Evolutionary conservation across 2,888 invertebrate genomes (phyloP).

Genomic region (Mantis religiosa): DNA sequence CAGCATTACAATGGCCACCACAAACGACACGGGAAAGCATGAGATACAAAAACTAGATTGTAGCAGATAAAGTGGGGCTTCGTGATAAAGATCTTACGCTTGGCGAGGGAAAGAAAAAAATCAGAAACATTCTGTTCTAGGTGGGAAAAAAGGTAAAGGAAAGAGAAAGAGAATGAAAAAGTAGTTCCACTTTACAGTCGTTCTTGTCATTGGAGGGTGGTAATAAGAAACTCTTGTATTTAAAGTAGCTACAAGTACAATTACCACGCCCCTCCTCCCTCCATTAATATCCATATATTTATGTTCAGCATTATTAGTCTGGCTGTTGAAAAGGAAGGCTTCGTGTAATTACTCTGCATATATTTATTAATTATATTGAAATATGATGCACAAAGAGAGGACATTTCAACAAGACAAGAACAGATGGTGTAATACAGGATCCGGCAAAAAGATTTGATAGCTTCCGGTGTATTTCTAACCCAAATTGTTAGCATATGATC

Average conservation of each 20-base stretch:
- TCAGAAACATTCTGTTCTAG: not conserved
- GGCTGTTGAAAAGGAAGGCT: not conserved
- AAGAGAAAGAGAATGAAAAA: not conserved
- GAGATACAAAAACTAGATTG: not conserved
- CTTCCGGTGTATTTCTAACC: too few species aligned
- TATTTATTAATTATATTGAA: not conserved
- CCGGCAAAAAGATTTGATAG: too few species aligned
- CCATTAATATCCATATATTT: not conserved
- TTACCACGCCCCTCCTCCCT: not conserved
- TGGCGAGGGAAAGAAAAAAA: not conserved
- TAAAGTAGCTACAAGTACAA: not conserved
- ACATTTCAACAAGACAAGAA: not conserved
- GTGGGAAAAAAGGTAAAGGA: not conserved
- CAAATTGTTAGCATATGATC: too few species aligned
- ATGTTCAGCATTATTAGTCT: not conserved
- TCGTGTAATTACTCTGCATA: not conserved
- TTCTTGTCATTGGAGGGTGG: not conserved
- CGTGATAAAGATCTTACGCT: not conserved
- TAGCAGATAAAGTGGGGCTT: not conserved
- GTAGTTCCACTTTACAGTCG: not conserved
- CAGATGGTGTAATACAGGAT: not conserved
- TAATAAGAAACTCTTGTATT: not conserved
- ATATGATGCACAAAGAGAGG: not conserved
- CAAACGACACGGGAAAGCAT: not conserved
- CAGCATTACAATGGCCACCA: not conserved